phyloP scores from a whole-genome alignment of 2,888 invertebrate species.

The Eupsilia transversa region DNA sequence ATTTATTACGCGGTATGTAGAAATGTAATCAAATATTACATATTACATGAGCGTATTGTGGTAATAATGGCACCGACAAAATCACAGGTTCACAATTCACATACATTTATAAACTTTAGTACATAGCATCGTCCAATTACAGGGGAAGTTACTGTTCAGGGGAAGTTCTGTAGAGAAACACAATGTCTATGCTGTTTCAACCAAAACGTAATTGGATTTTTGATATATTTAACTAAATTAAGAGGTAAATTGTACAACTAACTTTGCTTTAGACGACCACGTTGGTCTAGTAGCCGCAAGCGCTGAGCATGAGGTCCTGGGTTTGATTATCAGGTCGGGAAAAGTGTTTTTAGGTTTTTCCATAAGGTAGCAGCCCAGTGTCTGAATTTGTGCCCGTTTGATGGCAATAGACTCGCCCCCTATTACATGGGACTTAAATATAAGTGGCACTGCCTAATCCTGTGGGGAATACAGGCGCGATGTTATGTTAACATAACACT shows the following conservation, averaged over 20 bases:
- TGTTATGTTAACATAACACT: too few species aligned
- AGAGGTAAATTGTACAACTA: not conserved
- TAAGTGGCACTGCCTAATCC: not conserved
- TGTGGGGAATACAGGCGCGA: too few species aligned
- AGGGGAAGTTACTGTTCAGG: not conserved
- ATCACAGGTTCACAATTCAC: not conserved
- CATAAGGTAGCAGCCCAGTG: not conserved
- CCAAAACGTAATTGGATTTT: not conserved
- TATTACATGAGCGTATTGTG: not conserved
- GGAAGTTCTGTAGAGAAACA: not conserved
- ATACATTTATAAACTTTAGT: not conserved
- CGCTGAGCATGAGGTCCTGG: not conserved
- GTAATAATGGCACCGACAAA: not conserved
- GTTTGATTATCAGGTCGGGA: not conserved
- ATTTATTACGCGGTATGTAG: too few species aligned
- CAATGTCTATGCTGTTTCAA: not conserved
- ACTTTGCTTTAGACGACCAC: not conserved
- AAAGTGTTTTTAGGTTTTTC: not conserved
- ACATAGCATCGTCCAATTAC: conserved; percentile 3
- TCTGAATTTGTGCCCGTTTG: not conserved
- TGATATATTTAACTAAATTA: not conserved
- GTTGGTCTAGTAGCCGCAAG: not conserved
- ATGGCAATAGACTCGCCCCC: not conserved
- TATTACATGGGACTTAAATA: not conserved
- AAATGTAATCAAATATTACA: not conserved